These are phyloP conservation scores for Rhynchopsitta pachyrhyncha DNA, from an alignment of 2,113 vertebrate genomes.

Conservation along the genomic window DNA sequence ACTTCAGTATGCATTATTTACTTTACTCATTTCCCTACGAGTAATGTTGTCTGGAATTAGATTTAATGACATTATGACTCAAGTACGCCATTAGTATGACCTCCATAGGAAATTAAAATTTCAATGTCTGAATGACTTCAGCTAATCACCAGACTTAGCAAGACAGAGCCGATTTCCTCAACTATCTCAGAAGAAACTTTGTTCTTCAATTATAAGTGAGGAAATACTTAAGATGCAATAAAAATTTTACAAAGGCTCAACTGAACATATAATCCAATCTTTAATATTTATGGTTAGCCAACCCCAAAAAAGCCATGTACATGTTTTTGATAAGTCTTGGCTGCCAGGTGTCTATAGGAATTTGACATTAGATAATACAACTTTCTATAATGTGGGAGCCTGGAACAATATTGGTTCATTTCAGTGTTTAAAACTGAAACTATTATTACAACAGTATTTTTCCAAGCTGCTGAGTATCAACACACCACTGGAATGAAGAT, in stretches of 20 bases:
- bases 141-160: not conserved
- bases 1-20: slow-evolving; percentile 14
- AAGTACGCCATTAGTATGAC: slow-evolving; percentile 55
- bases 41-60: slow-evolving; percentile 27
- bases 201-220: not conserved
- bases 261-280: not conserved
- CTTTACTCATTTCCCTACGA: slow-evolving; percentile 23
- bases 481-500: not conserved
- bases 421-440: not conserved
- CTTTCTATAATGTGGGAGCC: not conserved
- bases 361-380: not conserved
- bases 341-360: not conserved
- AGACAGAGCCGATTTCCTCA: not conserved
- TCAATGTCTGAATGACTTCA: slow-evolving; percentile 49
- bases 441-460: not conserved
- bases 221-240: not conserved
- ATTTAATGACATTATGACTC: slow-evolving; percentile 56
- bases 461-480: not conserved
- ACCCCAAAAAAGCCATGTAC: not conserved
- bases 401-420: not conserved
- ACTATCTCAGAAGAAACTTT: not conserved
- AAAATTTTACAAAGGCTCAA: slow-evolving; percentile 30
- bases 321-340: not conserved
- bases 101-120: slow-evolving; percentile 64
- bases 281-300: not conserved